Base-by-base conservation (phyloP, 2,113 vertebrate species). In the Ctenomys sociabilis region DNA sequence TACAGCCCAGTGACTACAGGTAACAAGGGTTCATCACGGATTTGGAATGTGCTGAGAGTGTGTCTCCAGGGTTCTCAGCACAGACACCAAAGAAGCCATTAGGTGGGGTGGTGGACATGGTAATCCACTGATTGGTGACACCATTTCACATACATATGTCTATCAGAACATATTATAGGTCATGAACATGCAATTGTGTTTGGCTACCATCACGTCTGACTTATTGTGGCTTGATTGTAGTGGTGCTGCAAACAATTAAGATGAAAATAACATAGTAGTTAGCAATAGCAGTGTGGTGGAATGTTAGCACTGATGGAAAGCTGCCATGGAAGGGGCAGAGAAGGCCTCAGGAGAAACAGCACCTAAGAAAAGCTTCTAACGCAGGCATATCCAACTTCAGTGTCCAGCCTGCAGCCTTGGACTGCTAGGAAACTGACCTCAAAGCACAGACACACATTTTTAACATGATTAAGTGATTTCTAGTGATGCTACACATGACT, bases 251-350 rank as follows among this genome's bases (percentile, higher is more conserved):
- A 64, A 59, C 26, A 40, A 35, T 45, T 59, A 43, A 66, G 35
- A 83, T 32, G 10, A 63, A 19, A 26, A 77, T 43, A 66, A 8
- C 28, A 43, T 3, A 49, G 40, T 40, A n/a, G 85, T n/a, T 72
- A 37, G 54, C 49, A 40, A 19, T 4, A 30, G 70, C 8, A 4
- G 22, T 7, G 7, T 8, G 13, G 37, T 0, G 5, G 81, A n/a
- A 45, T 24, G 7, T 24, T 24, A 1, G 54, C 6, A 28, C 0
- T 4, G n/a, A 68, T 17, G 10, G 37, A 21, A 80, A 70, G 35
- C 24, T 80, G 37, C 32, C 16, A 40, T 2, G 2, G 11, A 26
- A 72, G 63, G 11, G 14, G 8, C 75, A 84, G 26, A 35, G 70
- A 85, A 37, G 68, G 4, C 24, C 26, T 89, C 59, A 0, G 3